Base-by-base conservation (phyloP, 2,113 vertebrate species). In the Micromys minutus region DNA sequence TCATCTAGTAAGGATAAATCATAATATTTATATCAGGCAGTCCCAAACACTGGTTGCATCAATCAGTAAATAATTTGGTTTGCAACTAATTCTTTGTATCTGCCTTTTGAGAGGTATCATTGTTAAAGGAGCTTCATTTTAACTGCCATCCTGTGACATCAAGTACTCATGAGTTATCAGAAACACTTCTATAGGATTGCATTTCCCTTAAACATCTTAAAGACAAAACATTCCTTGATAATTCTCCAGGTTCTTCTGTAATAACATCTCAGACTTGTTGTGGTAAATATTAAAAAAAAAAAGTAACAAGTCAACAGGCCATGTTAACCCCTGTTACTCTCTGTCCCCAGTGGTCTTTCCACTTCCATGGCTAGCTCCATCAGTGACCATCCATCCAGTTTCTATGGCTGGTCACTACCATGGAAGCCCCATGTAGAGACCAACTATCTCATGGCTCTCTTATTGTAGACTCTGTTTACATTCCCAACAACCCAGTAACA, bases 141-240 rank as follows among this genome's bases (percentile, higher is more conserved):
- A 84, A 75, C 50, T 87, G 24, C 59, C 69, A 3, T 61, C 9
- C 50, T 65, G 83, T 81, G 36, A 76, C 80, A 71, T 93, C 39
- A 63, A 63, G 39, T 76, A 79, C 67, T 77, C 55, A 39, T 22
- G 90, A 39, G 3, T 47, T 74, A 59, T 24, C 7, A 26, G 59
- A 45, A 63, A 36, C 29, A 83, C 86, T 86, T 87, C 52, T 47
- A 7, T 29, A 50, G 57, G 71, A 96, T 95, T 12, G 10, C 21
- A 65, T 90, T 91, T 93, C 29, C n/a, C 71, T 75, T 85, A 71
- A 93, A 90, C 76, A 21, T 42, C 75, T 63, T 84, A 74, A 95
- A 95, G 88, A 81, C n/a, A 94, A 36, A 76, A 52, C 59, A 61
- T 72, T 93, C 24, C 7, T 87, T 76, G 69, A 15, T 45, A 31